Conservation (phyloP, 2,113 vertebrate species). For the Pleuronectes platessa region DNA sequence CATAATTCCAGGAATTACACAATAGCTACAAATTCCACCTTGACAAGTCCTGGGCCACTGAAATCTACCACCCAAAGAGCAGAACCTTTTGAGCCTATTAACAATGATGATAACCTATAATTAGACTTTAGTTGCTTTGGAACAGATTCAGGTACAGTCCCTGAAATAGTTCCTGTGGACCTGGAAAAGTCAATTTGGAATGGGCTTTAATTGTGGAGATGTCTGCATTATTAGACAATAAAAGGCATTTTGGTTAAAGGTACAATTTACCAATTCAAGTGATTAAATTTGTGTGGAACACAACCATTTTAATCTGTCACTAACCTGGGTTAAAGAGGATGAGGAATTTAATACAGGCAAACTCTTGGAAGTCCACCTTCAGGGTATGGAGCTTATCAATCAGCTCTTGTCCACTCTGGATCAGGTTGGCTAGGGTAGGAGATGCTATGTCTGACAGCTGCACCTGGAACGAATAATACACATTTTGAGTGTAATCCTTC, state of each 20-base stretch:
- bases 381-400: constrained; percentile 85
- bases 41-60: not conserved
- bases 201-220: too few species aligned
- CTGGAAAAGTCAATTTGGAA: too few species aligned
- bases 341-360: constrained; percentile 93
- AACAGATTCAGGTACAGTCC: not conserved
- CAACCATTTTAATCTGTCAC: constrained; percentile 38
- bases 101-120: not conserved
- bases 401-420: constrained; percentile 87
- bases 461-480: constrained; percentile 78
- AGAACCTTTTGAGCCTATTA: too few species aligned
- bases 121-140: not conserved
- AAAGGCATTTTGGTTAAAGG: too few species aligned
- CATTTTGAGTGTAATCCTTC: not conserved
- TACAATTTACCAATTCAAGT: too few species aligned
- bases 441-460: constrained; percentile 79
- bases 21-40: not conserved
- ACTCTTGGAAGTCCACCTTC: constrained; percentile 89
- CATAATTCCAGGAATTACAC: too few species aligned
- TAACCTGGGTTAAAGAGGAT: constrained; percentile 94
- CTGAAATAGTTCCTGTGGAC: not conserved
- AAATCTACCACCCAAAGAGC: not conserved
- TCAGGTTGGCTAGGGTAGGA: constrained; percentile 85
- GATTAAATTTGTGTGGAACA: not conserved
- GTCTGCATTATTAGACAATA: too few species aligned